Evolutionary conservation across 1,140 invertebrate species (phyloP).

Genomic region (Hesperophylax magnus): DNA sequence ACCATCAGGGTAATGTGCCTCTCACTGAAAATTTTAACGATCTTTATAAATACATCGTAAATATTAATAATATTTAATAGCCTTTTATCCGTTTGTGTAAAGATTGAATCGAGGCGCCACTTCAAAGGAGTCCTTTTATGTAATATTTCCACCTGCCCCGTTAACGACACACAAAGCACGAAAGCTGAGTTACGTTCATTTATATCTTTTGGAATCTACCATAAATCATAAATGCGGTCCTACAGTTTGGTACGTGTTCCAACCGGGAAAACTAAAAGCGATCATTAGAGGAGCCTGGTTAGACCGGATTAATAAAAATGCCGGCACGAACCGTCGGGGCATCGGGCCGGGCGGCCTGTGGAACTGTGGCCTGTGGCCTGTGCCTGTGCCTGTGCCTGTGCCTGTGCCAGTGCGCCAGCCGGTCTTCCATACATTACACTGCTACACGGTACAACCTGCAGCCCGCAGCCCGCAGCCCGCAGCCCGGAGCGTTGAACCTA

Average conservation of each 20-base stretch:
- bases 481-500: too few relatives aligned
- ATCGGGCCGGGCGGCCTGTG: background rate
- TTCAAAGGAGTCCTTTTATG: background rate
- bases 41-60: too few relatives aligned
- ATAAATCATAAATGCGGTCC: background rate
- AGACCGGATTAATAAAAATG: constrained; percentile 34
- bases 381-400: too few relatives aligned
- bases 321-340: constrained; percentile 1
- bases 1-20: too few relatives aligned
- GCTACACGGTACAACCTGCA: background rate
- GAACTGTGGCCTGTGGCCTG: background rate
- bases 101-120: background rate
- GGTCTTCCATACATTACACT: background rate
- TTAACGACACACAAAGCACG: too few relatives aligned
- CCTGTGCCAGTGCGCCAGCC: background rate
- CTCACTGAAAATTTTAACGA: too few relatives aligned
- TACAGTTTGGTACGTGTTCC: background rate
- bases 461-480: too few relatives aligned
- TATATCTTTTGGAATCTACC: background rate
- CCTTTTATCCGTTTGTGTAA: too few relatives aligned
- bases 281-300: constrained; percentile 24
- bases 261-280: background rate
- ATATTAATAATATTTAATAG: too few relatives aligned
- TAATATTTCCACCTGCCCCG: too few relatives aligned
- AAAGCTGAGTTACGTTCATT: too few relatives aligned